These are phyloP conservation scores for Procambarus clarkii DNA, from an alignment of 1,140 invertebrate genomes.

Conservation along the genomic window DNA sequence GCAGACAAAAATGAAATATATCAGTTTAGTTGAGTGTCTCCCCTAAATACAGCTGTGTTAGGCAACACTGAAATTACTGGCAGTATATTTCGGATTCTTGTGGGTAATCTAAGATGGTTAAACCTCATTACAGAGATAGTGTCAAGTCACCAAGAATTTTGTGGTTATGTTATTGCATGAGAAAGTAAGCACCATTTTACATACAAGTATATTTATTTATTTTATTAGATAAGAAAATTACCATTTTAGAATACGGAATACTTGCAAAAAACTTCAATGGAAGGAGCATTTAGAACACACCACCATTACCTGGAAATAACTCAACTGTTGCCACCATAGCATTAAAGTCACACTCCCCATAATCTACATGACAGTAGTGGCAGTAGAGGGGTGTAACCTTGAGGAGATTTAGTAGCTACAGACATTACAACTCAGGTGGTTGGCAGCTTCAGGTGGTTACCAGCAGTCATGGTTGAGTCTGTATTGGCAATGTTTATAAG, in stretches of 20 bases:
- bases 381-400: neutral
- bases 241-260: constrained; percentile 42
- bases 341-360: constrained; percentile 11
- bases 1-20: neutral
- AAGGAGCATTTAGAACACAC: constrained; percentile 54
- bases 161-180: constrained; percentile 54
- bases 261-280: constrained; percentile 48
- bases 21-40: neutral
- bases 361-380: constrained; percentile 13
- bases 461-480: constrained; percentile 35
- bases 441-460: constrained; percentile 45
- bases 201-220: constrained; percentile 45
- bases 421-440: constrained; percentile 31
- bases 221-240: constrained; percentile 43
- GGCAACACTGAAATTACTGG: constrained; percentile 19
- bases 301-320: constrained; percentile 47
- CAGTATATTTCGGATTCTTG: constrained; percentile 18
- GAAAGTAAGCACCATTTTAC: constrained; percentile 51
- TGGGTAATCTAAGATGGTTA: constrained; percentile 24
- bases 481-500: constrained; percentile 35
- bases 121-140: neutral
- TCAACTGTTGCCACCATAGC: constrained; percentile 30
- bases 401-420: constrained; percentile 40
- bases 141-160: constrained; percentile 42
- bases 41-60: neutral